Conservation (phyloP, 2,797 vertebrate genomes). For the Lagodon rhomboides region DNA sequence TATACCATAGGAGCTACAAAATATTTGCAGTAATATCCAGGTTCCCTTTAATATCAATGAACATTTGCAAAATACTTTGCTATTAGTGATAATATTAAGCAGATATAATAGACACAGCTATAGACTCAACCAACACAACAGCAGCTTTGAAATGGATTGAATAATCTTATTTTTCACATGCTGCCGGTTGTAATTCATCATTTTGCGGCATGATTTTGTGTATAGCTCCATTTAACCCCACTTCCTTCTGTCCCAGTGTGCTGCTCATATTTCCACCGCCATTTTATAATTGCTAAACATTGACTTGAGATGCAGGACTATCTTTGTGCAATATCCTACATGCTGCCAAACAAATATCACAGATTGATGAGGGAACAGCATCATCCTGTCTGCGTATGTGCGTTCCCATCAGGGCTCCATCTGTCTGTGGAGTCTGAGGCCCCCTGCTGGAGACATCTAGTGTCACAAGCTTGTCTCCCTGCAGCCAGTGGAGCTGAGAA, state of each 20-base stretch:
- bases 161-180: not conserved
- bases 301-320: not conserved
- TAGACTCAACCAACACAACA: not conserved
- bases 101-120: not conserved
- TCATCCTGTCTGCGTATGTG: not conserved
- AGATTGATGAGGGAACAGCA: not conserved
- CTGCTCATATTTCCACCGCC: not conserved
- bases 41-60: not conserved
- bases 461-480: conserved; percentile 19
- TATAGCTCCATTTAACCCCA: not conserved
- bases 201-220: not conserved
- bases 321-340: not conserved
- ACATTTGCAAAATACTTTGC: not conserved
- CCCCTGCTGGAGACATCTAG: conserved; percentile 61
- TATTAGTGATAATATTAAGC: not conserved
- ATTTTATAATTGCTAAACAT: not conserved
- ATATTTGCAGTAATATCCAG: not conserved
- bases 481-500: not conserved
- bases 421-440: conserved; percentile 55
- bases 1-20: not conserved
- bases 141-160: not conserved
- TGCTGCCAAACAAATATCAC: conserved; percentile 14
- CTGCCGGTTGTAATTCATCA: not conserved
- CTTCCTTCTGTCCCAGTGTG: not conserved
- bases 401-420: not conserved